phyloP scores from a whole-genome alignment of 2,888 invertebrate species.

The Branchellion lobata region DNA sequence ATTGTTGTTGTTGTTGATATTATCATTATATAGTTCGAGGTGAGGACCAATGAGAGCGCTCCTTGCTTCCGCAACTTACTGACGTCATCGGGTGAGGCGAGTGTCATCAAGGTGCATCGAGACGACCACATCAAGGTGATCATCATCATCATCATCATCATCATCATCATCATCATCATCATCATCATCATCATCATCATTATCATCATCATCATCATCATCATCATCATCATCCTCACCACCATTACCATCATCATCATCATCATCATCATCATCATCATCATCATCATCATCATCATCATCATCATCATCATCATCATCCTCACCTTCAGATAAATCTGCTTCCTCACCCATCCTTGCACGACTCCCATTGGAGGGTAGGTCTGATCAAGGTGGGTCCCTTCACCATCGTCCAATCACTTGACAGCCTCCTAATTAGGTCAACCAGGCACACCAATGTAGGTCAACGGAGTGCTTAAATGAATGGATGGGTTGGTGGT shows the following conservation, averaged over 20 bases:
- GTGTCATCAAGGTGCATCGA: neutral
- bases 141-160: neutral
- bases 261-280: neutral
- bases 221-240: no score
- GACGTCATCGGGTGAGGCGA: constrained; percentile 3
- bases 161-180: no score
- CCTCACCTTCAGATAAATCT: constrained; percentile 78
- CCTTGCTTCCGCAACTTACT: neutral
- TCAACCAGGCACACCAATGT: neutral
- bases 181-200: no score
- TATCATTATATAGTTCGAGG: constrained; percentile 24
- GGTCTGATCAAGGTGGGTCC: constrained; percentile 98
- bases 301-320: neutral
- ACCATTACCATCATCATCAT: no score
- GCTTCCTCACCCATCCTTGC: constrained; percentile 91
- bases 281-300: neutral
- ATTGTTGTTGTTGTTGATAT: no score
- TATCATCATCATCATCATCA: no score
- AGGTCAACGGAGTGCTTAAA: neutral
- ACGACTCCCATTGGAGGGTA: constrained; percentile 95
- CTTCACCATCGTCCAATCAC: constrained; percentile 92
- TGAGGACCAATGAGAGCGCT: constrained; percentile 21
- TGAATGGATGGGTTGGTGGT: no score
- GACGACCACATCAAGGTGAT: constrained; percentile 29
- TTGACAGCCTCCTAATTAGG: constrained; percentile 76